Conservation (phyloP, 2,888 invertebrate genomes). For the Andrena hattorfiana region DNA sequence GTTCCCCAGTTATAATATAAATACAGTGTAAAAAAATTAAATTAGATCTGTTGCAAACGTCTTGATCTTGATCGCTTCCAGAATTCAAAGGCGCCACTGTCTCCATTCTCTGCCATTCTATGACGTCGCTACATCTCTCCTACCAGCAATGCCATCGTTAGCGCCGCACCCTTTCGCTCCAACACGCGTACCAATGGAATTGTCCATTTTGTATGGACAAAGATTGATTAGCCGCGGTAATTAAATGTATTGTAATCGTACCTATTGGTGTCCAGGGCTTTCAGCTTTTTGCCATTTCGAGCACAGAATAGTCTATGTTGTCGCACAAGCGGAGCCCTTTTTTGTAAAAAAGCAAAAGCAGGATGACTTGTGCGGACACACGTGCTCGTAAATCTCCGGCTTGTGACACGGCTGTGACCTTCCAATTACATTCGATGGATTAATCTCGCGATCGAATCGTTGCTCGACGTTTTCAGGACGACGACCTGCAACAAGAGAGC, state of each 20-base stretch:
- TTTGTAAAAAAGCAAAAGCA: conserved; percentile 37
- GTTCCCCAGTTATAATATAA: no score
- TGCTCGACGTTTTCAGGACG: conserved; percentile 50
- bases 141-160: no score
- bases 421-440: conserved; percentile 70
- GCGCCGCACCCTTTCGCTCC: no score
- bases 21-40: no score
- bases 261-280: not conserved
- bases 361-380: conserved; percentile 31
- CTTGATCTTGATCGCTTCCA: no score
- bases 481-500: conserved; percentile 28
- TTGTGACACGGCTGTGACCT: conserved; percentile 51
- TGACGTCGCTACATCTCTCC: no score
- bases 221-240: conserved; percentile 7
- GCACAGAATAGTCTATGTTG: conserved; percentile 37
- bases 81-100: no score
- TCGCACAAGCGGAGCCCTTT: conserved; percentile 13
- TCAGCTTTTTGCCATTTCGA: conserved; percentile 2
- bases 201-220: conserved; percentile 6
- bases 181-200: no score
- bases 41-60: no score
- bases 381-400: conserved; percentile 58
- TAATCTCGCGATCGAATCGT: conserved; percentile 65
- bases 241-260: conserved; percentile 3
- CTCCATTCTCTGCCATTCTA: no score